Conservation (phyloP, 2,888 invertebrate genomes). For the Lasioglossum leucozonium region DNA sequence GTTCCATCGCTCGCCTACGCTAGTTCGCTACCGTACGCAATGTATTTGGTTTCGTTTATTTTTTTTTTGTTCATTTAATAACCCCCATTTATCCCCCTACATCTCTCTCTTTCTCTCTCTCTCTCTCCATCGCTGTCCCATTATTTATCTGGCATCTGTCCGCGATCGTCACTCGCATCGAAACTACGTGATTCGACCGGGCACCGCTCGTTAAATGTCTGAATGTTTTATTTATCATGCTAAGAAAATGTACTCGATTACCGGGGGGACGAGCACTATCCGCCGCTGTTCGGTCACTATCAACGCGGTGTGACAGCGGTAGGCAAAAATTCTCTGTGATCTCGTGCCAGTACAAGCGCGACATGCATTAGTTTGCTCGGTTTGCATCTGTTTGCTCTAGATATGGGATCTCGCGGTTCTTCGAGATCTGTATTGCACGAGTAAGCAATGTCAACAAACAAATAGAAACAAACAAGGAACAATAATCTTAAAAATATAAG, state of each 20-base stretch:
- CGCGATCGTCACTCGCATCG: constrained; percentile 47
- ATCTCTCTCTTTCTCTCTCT: not conserved
- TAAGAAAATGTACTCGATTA: constrained; percentile 31
- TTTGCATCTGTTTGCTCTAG: constrained; percentile 9
- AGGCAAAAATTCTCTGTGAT: constrained; percentile 29
- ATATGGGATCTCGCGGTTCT: not conserved
- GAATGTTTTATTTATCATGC: constrained; percentile 64
- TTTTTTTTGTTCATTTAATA: constrained; percentile 12
- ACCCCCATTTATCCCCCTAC: constrained; percentile 18
- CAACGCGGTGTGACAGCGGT: constrained; percentile 8
- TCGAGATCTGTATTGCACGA: constrained; percentile 18
- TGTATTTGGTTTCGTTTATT: constrained; percentile 49
- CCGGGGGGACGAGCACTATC: constrained; percentile 17
- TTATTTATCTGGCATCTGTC: constrained; percentile 22
- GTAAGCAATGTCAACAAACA: constrained; percentile 44
- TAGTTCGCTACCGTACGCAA: constrained; percentile 55
- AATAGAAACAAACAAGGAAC: constrained; percentile 25
- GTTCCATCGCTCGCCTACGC: constrained; percentile 74
- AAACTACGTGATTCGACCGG: constrained; percentile 57
- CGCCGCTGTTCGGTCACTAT: constrained; percentile 17
- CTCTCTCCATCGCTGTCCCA: constrained; percentile 23
- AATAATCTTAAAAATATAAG: constrained; percentile 1
- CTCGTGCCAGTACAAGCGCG: constrained; percentile 5
- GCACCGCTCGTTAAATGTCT: constrained; percentile 74
- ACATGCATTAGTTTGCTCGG: not conserved